A percentile compares a stretch with the other conserved stretches of the same genome.
These are phyloP conservation scores for Pseudomyrmex cubaensis DNA, from an alignment of 1,140 invertebrate species.

Conservation along the genomic window DNA sequence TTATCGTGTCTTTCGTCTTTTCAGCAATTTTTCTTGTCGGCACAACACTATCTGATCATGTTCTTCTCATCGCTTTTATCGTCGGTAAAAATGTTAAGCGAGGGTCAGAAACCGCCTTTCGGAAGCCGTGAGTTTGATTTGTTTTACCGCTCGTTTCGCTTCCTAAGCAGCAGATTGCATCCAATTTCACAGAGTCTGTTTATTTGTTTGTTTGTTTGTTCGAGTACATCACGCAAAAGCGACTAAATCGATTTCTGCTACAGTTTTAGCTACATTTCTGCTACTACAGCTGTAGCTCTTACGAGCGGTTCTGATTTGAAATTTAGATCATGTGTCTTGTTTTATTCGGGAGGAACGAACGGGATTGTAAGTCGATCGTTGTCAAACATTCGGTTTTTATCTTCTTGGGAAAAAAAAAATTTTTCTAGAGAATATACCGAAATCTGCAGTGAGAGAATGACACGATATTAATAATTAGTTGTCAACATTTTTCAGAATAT, in stretches of 20 bases:
- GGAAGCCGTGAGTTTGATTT: background rate
- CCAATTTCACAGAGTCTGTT: constrained; percentile 23
- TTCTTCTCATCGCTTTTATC: constrained; percentile 13
- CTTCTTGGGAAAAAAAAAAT: no score
- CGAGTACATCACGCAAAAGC: background rate
- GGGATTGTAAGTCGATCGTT: background rate
- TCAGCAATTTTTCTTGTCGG: background rate
- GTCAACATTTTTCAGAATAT: background rate
- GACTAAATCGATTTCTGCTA: background rate
- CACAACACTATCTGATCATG: background rate
- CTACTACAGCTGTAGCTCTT: constrained; percentile 1
- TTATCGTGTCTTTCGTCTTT: no score
- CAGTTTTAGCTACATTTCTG: background rate
- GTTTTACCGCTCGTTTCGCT: background rate
- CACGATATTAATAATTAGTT: background rate
- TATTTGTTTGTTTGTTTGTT: constrained; percentile 3
- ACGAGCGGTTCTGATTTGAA: constrained; percentile 5
- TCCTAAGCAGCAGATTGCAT: constrained; percentile 9
- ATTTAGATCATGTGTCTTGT: constrained; percentile 15
- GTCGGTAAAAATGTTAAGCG: background rate
- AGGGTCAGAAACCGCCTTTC: background rate
- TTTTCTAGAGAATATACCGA: no score
- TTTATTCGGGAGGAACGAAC: background rate
- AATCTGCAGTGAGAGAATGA: no score
- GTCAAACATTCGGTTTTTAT: background rate